Conservation (phyloP, 2,888 invertebrate species). For the Amorpha juglandis region DNA sequence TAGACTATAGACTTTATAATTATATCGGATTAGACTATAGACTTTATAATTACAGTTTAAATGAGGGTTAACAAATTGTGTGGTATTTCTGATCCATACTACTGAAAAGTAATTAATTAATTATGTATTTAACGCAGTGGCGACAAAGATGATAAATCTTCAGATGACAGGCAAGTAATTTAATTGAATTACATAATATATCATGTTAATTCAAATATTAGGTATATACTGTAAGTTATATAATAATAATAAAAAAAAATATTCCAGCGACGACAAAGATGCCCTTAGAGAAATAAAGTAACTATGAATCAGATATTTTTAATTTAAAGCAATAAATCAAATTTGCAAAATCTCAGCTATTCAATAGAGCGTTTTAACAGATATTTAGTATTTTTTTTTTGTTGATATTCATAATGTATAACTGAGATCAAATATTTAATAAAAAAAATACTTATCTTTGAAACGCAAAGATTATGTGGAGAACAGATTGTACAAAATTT, state of each 20-base stretch:
- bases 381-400: no score
- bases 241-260: neutral
- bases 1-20: neutral
- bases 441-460: no score
- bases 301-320: constrained; percentile 26
- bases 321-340: neutral
- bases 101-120: neutral
- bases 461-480: no score
- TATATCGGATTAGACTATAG: neutral
- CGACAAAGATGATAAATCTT: constrained; percentile 14
- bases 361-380: no score
- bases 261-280: constrained; percentile 42
- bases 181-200: no score
- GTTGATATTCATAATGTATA: no score
- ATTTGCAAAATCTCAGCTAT: no score
- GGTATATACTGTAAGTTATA: no score
- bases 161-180: constrained; percentile 24
- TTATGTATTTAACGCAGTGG: neutral
- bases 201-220: neutral
- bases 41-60: neutral
- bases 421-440: no score
- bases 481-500: no score
- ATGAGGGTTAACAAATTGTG: no score
- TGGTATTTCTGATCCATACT: no score
- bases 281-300: constrained; percentile 42